Evolutionary conservation across 2,113 vertebrate species (phyloP).

Genomic region (Struthio camelus): DNA sequence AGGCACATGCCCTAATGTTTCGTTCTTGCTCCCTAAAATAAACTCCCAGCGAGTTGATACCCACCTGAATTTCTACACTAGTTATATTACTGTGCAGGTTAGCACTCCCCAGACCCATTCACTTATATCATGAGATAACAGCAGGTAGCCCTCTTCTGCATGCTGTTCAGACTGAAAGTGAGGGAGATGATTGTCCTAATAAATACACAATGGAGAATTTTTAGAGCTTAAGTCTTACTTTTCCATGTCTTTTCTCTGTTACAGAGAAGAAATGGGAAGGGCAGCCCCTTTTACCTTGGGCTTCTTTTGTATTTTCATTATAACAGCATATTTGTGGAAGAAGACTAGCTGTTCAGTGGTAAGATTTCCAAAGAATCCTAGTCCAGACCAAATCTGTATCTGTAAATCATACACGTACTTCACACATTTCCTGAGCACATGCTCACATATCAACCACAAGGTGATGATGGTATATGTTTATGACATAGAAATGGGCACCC

Average conservation of each 20-base stretch:
- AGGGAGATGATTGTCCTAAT: background rate
- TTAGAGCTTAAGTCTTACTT: background rate
- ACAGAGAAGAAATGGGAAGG: background rate
- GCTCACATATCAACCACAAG: background rate
- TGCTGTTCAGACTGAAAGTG: background rate
- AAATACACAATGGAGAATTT: background rate
- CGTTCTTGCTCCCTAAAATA: background rate
- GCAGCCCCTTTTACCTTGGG: background rate
- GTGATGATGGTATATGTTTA: background rate
- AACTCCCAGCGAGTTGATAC: background rate
- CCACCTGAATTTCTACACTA: background rate
- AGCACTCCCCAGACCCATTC: background rate
- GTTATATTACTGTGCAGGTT: background rate
- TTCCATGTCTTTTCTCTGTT: background rate
- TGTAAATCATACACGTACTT: background rate
- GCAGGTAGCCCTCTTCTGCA: background rate
- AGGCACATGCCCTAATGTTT: background rate
- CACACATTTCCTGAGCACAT: background rate
- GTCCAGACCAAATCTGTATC: background rate
- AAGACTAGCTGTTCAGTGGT: fast-evolving
- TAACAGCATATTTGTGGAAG: background rate
- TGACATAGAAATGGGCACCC: background rate
- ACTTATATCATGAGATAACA: background rate
- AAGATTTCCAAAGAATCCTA: background rate
- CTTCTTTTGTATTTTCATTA: background rate